phyloP scores from a whole-genome alignment of 2,888 invertebrate genomes.

The Drosophila birchii region DNA sequence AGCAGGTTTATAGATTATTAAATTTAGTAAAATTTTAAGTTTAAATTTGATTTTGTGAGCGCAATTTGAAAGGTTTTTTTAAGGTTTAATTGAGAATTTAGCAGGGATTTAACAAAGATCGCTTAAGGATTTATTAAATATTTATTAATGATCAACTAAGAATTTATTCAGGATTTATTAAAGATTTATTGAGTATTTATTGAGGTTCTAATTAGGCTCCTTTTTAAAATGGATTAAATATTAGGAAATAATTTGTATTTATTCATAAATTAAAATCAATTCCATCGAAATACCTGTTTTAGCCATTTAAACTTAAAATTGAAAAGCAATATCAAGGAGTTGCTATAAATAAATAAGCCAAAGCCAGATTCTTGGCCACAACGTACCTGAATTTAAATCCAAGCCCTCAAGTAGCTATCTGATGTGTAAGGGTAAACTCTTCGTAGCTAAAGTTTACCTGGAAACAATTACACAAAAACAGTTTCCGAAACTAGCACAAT shows the following conservation, averaged over 20 bases:
- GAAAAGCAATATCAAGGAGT: background rate
- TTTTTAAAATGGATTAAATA: background rate
- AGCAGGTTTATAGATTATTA: background rate
- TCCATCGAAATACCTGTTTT: background rate
- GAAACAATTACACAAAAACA: slow-evolving; percentile 21
- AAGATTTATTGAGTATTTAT: background rate
- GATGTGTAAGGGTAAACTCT: background rate
- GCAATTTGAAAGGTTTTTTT: background rate
- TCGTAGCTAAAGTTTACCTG: slow-evolving; percentile 1
- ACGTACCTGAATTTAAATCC: background rate
- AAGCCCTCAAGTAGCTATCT: background rate
- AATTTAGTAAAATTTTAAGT: background rate
- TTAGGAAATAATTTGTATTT: background rate
- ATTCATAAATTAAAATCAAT: background rate
- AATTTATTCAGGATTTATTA: background rate
- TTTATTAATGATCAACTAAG: background rate
- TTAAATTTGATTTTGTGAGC: background rate
- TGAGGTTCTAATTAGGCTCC: too few relatives aligned
- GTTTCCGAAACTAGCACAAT: slow-evolving; percentile 11
- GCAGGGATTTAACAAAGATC: background rate
- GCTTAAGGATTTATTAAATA: rapidly evolving
- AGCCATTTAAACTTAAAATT: background rate
- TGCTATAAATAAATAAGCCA: background rate
- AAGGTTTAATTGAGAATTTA: background rate
- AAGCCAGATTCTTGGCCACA: background rate